Conservation (phyloP, 1,140 invertebrate species). For the Apis laboriosa region DNA sequence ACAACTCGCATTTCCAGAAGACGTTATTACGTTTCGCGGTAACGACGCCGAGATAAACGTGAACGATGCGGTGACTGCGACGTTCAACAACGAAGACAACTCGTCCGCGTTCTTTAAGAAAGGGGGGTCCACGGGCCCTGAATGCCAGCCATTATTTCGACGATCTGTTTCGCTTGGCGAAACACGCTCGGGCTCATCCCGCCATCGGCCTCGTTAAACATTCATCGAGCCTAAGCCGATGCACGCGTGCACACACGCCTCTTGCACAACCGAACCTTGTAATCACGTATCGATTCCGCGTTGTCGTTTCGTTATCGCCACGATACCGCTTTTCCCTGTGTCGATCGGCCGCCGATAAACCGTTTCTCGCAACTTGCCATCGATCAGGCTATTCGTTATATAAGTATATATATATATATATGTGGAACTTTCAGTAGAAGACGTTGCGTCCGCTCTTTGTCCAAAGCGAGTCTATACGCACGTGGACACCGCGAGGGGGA, state of each 20-base stretch:
- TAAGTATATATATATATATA: no score
- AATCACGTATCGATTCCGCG: slow-evolving; percentile 58
- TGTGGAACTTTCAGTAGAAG: neutral
- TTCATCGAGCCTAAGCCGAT: slow-evolving; percentile 36
- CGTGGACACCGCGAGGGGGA: neutral
- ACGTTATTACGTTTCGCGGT: slow-evolving; percentile 17
- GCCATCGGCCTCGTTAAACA: slow-evolving; percentile 45
- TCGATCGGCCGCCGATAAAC: slow-evolving; percentile 2
- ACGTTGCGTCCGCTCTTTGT: neutral
- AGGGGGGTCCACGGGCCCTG: slow-evolving; percentile 25
- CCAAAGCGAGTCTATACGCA: neutral
- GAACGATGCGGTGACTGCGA: neutral
- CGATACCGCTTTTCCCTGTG: neutral
- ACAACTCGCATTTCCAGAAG: slow-evolving; percentile 20
- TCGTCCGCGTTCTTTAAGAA: slow-evolving; percentile 42
- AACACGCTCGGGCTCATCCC: slow-evolving; percentile 7
- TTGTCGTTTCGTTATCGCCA: slow-evolving; percentile 21
- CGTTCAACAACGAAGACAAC: slow-evolving; percentile 54
- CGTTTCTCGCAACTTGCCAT: slow-evolving; percentile 8
- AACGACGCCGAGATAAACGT: slow-evolving; percentile 41
- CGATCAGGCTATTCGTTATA: neutral
- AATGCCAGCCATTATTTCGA: slow-evolving; percentile 53
- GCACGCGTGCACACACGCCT: slow-evolving; percentile 26
- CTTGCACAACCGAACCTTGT: slow-evolving; percentile 45
- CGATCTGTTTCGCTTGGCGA: slow-evolving; percentile 10